Conservation (phyloP, 2,113 vertebrate genomes). For the Tenrec ecaudatus region DNA sequence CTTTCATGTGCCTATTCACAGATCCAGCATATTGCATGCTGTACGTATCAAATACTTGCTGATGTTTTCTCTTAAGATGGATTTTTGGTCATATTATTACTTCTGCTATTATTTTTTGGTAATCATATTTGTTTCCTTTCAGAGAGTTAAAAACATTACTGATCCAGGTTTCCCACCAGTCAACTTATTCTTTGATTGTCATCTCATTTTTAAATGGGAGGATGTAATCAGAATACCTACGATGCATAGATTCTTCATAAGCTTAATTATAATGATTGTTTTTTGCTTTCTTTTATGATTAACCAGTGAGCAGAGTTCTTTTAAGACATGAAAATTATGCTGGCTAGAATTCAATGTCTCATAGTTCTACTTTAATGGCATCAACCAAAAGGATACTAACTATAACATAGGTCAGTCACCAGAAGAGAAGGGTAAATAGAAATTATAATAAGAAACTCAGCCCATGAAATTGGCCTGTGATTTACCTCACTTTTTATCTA, state of each 20-base stretch:
- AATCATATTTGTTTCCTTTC: background rate
- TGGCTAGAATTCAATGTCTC: background rate
- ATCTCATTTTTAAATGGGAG: background rate
- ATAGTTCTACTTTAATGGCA: background rate
- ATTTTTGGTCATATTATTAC: background rate
- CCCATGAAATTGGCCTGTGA: background rate
- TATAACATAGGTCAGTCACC: background rate
- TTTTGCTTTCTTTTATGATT: slow-evolving; percentile 3
- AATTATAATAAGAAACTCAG: background rate
- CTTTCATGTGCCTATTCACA: background rate
- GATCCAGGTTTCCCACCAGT: background rate
- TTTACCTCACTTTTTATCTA: background rate
- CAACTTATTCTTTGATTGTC: slow-evolving; percentile 11
- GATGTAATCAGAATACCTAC: background rate
- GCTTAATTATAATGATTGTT: background rate
- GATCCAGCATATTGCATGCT: background rate
- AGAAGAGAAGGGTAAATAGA: background rate
- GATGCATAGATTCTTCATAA: background rate
- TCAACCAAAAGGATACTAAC: background rate
- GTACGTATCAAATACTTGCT: background rate
- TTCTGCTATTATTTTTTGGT: background rate
- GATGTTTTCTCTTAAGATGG: background rate
- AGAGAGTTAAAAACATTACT: background rate
- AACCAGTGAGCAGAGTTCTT: background rate
- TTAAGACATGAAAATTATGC: background rate